phyloP scores from a whole-genome alignment of 2,888 invertebrate species.

The Pedicia rivosa region DNA sequence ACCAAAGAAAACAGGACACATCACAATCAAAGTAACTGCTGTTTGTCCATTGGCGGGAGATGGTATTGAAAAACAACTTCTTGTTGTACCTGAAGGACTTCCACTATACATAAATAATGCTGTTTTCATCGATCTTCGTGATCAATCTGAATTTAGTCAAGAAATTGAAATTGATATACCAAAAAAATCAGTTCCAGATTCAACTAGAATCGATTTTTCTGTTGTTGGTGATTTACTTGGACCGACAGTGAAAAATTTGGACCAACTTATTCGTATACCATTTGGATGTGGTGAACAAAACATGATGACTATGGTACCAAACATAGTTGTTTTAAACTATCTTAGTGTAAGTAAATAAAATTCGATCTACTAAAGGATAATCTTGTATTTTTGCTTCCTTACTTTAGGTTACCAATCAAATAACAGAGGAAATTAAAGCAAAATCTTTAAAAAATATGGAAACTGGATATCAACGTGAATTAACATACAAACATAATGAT shows the following conservation, averaged over 20 bases:
- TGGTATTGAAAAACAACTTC: constrained; percentile 52
- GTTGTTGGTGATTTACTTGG: constrained; percentile 61
- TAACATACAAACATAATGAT: constrained; percentile 55
- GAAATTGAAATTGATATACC: constrained; percentile 39
- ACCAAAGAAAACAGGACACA: constrained; percentile 51
- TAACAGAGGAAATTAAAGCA: constrained; percentile 45
- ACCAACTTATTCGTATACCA: constrained; percentile 59
- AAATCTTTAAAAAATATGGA: constrained; percentile 35
- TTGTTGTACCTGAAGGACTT: constrained; percentile 69
- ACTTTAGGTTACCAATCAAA: constrained; percentile 47
- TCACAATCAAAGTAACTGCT: constrained; percentile 63
- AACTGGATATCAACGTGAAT: constrained; percentile 60
- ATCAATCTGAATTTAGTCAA: constrained; percentile 43
- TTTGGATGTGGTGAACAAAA: constrained; percentile 61
- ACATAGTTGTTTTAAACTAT: constrained; percentile 49
- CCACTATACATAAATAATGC: constrained; percentile 57
- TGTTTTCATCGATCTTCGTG: constrained; percentile 51
- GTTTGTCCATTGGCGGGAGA: constrained; percentile 61
- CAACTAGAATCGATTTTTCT: constrained; percentile 54
- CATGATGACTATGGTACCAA: constrained; percentile 47
- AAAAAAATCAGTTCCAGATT: constrained; percentile 51
- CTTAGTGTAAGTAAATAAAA: too few species aligned
- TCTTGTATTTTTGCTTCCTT: too few species aligned
- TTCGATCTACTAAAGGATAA: too few species aligned
- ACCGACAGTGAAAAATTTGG: constrained; percentile 59